These are phyloP conservation scores for Pteropus alecto DNA, from an alignment of 2,113 vertebrate genomes.

Conservation along the genomic window DNA sequence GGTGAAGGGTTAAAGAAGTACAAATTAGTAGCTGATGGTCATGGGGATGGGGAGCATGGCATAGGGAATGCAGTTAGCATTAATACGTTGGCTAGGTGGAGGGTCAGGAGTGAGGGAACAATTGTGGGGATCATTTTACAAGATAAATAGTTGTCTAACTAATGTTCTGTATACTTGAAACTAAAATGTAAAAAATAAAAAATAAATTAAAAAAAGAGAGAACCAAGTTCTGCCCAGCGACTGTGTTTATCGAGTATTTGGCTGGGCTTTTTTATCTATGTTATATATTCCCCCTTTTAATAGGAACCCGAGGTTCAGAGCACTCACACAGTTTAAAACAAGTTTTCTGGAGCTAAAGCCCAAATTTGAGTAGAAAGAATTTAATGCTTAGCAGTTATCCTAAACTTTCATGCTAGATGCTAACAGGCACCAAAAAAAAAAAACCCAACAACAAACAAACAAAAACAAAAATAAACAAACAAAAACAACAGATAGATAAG, in stretches of 20 bases:
- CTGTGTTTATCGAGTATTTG: background rate
- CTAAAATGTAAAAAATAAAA: too few species aligned
- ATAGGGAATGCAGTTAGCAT: too few species aligned
- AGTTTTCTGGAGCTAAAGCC: background rate
- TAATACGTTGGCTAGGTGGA: too few species aligned
- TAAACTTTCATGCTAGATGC: background rate
- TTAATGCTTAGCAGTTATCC: background rate
- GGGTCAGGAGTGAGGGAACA: too few species aligned
- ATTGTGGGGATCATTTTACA: too few species aligned
- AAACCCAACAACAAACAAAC: background rate
- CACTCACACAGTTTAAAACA: background rate
- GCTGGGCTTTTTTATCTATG: background rate
- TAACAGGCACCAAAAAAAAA: slow-evolving; percentile 23
- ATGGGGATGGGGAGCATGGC: too few species aligned
- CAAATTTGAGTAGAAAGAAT: background rate
- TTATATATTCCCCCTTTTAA: background rate
- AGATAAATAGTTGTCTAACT: too few species aligned
- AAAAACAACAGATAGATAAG: background rate
- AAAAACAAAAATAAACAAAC: background rate
- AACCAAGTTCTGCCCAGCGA: background rate
- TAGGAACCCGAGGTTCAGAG: background rate
- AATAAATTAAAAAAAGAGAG: background rate
- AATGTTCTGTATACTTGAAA: too few species aligned
- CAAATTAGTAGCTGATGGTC: too few species aligned
- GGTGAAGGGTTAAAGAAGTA: too few species aligned